Conservation (phyloP, 2,888 invertebrate species). For the Conomelus anceps region DNA sequence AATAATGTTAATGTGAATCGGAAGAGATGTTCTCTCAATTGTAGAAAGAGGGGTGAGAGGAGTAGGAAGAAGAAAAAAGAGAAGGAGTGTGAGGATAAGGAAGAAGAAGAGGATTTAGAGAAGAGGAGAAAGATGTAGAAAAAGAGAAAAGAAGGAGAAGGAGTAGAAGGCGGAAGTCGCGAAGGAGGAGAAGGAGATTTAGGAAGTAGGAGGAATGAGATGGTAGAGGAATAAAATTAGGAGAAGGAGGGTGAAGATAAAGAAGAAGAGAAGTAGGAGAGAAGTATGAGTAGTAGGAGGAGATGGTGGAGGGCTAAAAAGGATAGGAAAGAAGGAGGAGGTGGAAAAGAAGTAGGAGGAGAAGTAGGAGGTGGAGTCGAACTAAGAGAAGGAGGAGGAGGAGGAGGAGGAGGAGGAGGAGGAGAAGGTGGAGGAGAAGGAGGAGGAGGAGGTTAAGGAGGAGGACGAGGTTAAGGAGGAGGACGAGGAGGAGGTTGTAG, state of each 20-base stretch:
- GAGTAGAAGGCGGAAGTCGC: not conserved
- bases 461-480: not conserved
- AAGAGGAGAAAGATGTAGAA: constrained; percentile 31
- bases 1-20: too few relatives aligned
- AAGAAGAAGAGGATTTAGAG: constrained; percentile 11
- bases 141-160: constrained; percentile 11
- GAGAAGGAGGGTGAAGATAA: not conserved
- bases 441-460: not conserved
- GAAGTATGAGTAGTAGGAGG: not conserved
- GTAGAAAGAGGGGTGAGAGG: not conserved
- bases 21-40: too few relatives aligned
- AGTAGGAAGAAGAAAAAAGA: not conserved
- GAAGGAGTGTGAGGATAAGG: not conserved
- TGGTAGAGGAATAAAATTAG: not conserved
- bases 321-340: too few relatives aligned
- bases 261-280: not conserved
- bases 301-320: not conserved
- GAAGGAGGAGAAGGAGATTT: not conserved
- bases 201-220: constrained; percentile 14
- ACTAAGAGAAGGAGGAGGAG: constrained; percentile 12
- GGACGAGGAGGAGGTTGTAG: not conserved
- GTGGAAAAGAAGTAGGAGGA: not conserved
- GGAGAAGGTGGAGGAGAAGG: not conserved
- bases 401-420: constrained; percentile 1
- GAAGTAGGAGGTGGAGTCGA: not conserved